Percentiles rank a stretch among this genome's conserved stretches.
Conservation (phyloP, 2,113 vertebrate genomes). For the Galbula dea region DNA sequence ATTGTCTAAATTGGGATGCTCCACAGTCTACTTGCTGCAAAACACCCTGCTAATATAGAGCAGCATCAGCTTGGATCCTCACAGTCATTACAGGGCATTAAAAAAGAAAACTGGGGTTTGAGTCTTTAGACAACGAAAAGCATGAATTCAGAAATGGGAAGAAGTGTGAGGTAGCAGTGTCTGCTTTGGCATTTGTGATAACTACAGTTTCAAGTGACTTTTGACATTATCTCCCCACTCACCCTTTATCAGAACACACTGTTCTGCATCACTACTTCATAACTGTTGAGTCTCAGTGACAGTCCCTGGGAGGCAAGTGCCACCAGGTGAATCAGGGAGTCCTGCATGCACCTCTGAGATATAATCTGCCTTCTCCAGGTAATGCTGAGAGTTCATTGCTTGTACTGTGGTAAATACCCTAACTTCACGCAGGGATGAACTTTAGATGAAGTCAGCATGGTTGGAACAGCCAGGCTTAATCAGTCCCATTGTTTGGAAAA, state of each 20-base stretch:
- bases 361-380: not conserved
- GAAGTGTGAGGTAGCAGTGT: not conserved
- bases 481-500: conserved; percentile 30
- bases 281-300: not conserved
- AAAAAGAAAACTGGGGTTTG: not conserved
- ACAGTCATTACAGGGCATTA: not conserved
- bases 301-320: not conserved
- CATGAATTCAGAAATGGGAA: not conserved
- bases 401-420: not conserved
- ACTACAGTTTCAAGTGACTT: not conserved
- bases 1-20: not conserved
- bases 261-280: not conserved
- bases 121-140: not conserved
- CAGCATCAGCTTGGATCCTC: not conserved
- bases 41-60: not conserved
- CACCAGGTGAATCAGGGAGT: not conserved
- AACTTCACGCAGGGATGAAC: not conserved
- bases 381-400: not conserved
- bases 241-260: not conserved
- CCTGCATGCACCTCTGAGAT: not conserved
- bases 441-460: conserved; percentile 20
- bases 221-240: not conserved
- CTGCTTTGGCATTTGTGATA: not conserved
- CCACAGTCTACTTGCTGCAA: not conserved
- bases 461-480: conserved; percentile 15